Evolutionary conservation across 2,888 invertebrate genomes (phyloP).

Genomic region (Brachylomia viminalis): DNA sequence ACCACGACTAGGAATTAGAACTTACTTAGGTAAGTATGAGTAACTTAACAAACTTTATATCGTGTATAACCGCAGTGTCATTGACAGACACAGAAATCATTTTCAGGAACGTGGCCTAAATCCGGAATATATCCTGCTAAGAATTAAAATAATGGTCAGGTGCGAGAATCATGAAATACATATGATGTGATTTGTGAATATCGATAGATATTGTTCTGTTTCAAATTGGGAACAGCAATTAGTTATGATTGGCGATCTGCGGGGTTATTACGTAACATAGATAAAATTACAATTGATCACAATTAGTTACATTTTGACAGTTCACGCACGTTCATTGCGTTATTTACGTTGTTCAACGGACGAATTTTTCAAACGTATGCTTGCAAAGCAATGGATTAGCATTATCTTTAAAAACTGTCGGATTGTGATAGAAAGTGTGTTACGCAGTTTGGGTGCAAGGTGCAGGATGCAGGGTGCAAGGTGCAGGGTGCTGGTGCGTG

Average conservation of each 20-base stretch:
- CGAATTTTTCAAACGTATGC: too few relatives aligned
- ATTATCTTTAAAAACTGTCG: too few relatives aligned
- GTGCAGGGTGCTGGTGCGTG: background rate
- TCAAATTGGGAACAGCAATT: background rate
- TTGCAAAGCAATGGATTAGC: too few relatives aligned
- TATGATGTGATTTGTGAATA: background rate
- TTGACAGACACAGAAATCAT: background rate
- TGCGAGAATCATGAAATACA: background rate
- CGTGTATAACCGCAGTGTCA: background rate
- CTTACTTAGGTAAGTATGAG: background rate
- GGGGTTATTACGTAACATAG: too few relatives aligned
- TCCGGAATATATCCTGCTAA: conserved; percentile 1
- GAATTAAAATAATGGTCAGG: background rate
- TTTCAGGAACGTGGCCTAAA: conserved; percentile 2
- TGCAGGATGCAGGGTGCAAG: too few relatives aligned
- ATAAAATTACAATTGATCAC: too few relatives aligned
- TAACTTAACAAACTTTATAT: background rate
- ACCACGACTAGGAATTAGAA: background rate
- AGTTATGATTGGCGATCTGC: background rate
- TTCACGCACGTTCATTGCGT: too few relatives aligned
- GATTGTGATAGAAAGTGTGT: too few relatives aligned
- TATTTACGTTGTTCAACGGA: too few relatives aligned
- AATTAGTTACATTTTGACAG: too few relatives aligned
- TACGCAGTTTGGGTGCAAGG: too few relatives aligned
- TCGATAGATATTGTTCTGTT: background rate